phyloP scores from a whole-genome alignment of 2,888 invertebrate genomes.

The Pediacus dermestoides region DNA sequence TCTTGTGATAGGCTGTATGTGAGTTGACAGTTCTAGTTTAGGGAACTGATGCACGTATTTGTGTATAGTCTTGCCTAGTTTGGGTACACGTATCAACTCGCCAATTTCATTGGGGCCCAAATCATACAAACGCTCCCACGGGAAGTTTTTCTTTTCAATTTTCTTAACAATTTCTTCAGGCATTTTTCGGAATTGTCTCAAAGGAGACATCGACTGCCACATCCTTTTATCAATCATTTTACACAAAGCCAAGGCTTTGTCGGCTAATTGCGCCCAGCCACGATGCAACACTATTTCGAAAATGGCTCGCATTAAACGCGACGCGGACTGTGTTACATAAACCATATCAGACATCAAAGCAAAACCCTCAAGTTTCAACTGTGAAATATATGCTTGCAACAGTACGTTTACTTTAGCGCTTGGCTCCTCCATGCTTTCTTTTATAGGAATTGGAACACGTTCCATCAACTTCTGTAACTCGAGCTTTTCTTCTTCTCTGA shows the following conservation, averaged over 20 bases:
- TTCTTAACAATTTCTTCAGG: constrained; percentile 96
- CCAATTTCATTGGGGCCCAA: constrained; percentile 96
- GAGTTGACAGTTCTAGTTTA: constrained; percentile 91
- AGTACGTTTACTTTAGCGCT: constrained; percentile 95
- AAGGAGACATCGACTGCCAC: constrained; percentile 99
- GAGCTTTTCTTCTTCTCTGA: constrained; percentile 93
- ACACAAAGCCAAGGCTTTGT: constrained; percentile 91
- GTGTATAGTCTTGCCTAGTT: constrained; percentile 92
- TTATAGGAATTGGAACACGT: constrained; percentile 97
- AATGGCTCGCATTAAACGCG: constrained; percentile 90
- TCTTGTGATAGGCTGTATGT: constrained; percentile 95
- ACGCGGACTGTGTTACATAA: constrained; percentile 96
- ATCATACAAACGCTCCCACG: constrained; percentile 93
- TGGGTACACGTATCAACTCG: constrained; percentile 86
- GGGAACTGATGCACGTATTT: constrained; percentile 96
- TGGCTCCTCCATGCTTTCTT: constrained; percentile 97
- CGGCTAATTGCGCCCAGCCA: constrained; percentile 95
- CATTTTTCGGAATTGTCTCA: constrained; percentile 95
- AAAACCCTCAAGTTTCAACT: constrained; percentile 96
- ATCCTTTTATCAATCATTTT: constrained; percentile 99
- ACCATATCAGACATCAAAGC: constrained; percentile 99
- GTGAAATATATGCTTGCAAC: constrained; percentile 96
- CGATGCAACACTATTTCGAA: constrained; percentile 90
- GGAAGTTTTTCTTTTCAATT: constrained; percentile 95
- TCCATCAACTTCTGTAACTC: constrained; percentile 93